phyloP scores from a whole-genome alignment of 2,113 vertebrate species.

The Mormoops blainvillei region DNA sequence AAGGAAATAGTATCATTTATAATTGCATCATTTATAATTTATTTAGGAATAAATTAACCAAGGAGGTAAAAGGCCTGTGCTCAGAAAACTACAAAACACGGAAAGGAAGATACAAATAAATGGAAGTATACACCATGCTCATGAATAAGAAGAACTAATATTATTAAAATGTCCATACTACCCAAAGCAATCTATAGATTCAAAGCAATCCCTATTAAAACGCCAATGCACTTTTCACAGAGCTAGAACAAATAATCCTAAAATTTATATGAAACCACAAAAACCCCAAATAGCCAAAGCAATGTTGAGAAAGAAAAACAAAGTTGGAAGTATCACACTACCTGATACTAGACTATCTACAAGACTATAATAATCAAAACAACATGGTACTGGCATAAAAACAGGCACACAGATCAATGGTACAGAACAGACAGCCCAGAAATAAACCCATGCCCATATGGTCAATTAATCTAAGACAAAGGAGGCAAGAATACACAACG shows the following conservation, averaged over 20 bases:
- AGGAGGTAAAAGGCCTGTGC: background rate
- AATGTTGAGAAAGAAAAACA: background rate
- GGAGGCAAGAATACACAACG: background rate
- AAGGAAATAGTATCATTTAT: background rate
- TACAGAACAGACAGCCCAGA: background rate
- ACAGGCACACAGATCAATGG: background rate
- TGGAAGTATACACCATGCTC: background rate
- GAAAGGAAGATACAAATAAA: background rate
- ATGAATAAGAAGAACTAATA: background rate
- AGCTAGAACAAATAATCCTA: background rate
- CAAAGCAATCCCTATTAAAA: background rate
- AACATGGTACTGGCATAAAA: background rate
- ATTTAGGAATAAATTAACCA: background rate
- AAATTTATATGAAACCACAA: background rate
- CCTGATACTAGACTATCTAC: background rate
- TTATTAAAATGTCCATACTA: background rate
- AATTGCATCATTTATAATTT: background rate
- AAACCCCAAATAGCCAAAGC: background rate
- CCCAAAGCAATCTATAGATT: background rate
- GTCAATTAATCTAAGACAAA: background rate
- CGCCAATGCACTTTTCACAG: background rate
- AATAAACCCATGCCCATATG: background rate
- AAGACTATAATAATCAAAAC: background rate
- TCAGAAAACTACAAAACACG: background rate
- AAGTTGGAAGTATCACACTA: background rate